Percentiles rank a stretch among this genome's conserved stretches.
phyloP scores from a whole-genome alignment of 2,888 invertebrate genomes.

The Pycnomerus fuliginosus region DNA sequence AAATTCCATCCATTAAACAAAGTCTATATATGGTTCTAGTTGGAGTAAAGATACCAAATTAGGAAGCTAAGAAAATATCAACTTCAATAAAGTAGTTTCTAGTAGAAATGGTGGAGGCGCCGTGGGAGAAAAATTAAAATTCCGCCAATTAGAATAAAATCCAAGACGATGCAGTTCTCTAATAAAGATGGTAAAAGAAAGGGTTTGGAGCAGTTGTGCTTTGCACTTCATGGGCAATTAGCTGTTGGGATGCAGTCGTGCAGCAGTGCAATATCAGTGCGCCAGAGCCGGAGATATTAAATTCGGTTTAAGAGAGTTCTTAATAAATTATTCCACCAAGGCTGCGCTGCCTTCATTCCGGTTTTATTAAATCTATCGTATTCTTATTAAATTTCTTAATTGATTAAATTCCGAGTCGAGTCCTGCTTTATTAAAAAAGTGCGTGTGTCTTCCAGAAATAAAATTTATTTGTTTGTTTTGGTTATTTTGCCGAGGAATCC shows the following conservation, averaged over 20 bases:
- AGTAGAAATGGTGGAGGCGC: too few species aligned
- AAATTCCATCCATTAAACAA: too few species aligned
- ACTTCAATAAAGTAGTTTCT: too few species aligned
- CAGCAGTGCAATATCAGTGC: slow-evolving; percentile 4
- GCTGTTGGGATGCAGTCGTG: not conserved
- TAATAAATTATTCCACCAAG: slow-evolving; percentile 8
- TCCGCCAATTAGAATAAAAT: too few species aligned
- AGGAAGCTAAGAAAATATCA: too few species aligned
- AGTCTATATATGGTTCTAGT: too few species aligned
- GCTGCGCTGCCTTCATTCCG: slow-evolving; percentile 7
- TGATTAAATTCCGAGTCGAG: slow-evolving; percentile 16
- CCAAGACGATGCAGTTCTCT: too few species aligned
- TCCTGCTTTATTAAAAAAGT: slow-evolving; percentile 4
- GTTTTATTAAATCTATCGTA: slow-evolving; percentile 15
- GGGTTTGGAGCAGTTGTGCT: too few species aligned
- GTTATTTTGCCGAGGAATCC: slow-evolving; percentile 2
- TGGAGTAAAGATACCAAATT: too few species aligned
- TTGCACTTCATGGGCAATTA: too few species aligned
- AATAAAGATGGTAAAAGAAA: too few species aligned
- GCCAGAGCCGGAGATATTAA: slow-evolving; percentile 6
- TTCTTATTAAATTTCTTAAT: slow-evolving; percentile 14
- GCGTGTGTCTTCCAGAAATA: slow-evolving; percentile 4
- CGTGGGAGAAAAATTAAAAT: too few species aligned
- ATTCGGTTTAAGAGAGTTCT: slow-evolving; percentile 7
- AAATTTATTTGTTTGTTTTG: slow-evolving; percentile 17